These are phyloP conservation scores for Yponomeuta cagnagella DNA, from an alignment of 2,888 invertebrate genomes.

Conservation along the genomic window DNA sequence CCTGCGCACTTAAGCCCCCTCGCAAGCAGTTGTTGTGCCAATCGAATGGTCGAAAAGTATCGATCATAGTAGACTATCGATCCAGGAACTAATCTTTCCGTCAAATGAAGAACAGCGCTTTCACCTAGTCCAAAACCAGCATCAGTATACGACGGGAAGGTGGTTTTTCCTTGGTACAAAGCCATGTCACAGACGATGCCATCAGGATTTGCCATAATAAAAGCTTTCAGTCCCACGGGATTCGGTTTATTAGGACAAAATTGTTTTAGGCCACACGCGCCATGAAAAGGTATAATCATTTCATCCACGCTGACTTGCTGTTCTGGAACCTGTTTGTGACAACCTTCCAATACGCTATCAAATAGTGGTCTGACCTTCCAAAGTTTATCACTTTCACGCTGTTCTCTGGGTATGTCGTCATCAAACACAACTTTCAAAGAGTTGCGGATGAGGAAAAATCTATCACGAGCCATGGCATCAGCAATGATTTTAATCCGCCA, in stretches of 20 bases:
- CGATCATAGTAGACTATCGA: constrained; percentile 11
- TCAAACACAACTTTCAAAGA: constrained; percentile 1
- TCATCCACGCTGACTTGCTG: not conserved
- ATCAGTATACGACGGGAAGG: constrained; percentile 4
- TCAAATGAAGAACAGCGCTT: constrained; percentile 8
- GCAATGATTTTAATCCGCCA: not conserved
- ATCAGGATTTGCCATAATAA: too few species aligned
- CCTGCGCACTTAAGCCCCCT: constrained; percentile 7
- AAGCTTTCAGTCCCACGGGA: too few species aligned
- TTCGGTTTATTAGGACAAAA: too few species aligned
- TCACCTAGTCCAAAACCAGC: constrained; percentile 11
- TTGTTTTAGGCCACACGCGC: too few species aligned
- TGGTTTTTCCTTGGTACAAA: constrained; percentile 11
- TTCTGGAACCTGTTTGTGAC: not conserved
- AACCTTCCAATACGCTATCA: not conserved
- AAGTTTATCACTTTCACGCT: not conserved
- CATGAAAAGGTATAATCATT: too few species aligned
- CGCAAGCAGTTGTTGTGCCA: constrained; percentile 4
- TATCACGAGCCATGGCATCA: not conserved
- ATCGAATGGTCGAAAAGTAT: constrained; percentile 11
- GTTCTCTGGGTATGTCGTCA: not conserved
- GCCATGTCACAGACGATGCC: not conserved
- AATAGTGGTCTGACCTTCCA: constrained; percentile 8
- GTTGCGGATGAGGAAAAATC: not conserved
- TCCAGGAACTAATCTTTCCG: constrained; percentile 12